Evolutionary conservation across 2,797 vertebrate species (phyloP).

Genomic region (Tadarida brasiliensis): DNA sequence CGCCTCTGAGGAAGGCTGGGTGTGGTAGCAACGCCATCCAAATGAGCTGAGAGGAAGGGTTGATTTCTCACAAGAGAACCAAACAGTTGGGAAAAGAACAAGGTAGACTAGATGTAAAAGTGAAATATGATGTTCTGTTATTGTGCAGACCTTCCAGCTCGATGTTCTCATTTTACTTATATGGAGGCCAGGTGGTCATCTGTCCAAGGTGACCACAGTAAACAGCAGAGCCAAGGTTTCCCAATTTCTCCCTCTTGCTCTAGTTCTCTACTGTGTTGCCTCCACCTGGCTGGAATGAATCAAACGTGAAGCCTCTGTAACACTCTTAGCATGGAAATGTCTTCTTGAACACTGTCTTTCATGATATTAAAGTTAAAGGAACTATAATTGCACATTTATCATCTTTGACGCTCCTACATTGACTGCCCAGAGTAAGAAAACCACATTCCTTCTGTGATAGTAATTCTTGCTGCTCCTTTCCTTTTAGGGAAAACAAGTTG

Average conservation of each 20-base stretch:
- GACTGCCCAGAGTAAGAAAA: conserved; percentile 86
- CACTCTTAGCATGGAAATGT: conserved; percentile 17
- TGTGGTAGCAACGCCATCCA: background rate
- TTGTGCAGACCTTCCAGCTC: background rate
- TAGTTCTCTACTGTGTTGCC: background rate
- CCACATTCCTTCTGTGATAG: conserved; percentile 87
- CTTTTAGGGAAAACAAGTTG: conserved; percentile 82
- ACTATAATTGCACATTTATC: conserved; percentile 80
- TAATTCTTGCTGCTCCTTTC: conserved; percentile 85
- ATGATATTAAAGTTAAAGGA: conserved; percentile 79
- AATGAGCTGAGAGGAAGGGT: background rate
- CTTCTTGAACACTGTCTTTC: conserved; percentile 78
- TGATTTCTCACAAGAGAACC: background rate
- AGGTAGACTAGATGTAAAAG: background rate
- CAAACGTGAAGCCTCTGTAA: background rate
- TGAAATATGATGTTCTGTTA: background rate
- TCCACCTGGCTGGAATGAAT: conserved; percentile 7
- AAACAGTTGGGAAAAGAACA: background rate
- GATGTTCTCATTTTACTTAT: background rate
- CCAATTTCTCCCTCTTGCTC: background rate
- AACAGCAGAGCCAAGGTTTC: background rate
- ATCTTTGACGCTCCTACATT: conserved; percentile 81
- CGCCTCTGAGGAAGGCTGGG: background rate
- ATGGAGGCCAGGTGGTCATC: background rate
- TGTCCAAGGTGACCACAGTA: background rate